A percentile compares a stretch with the other conserved stretches of the same genome.
phyloP scores from a whole-genome alignment of 2,113 vertebrate species.

The Catharus bicknelli region DNA sequence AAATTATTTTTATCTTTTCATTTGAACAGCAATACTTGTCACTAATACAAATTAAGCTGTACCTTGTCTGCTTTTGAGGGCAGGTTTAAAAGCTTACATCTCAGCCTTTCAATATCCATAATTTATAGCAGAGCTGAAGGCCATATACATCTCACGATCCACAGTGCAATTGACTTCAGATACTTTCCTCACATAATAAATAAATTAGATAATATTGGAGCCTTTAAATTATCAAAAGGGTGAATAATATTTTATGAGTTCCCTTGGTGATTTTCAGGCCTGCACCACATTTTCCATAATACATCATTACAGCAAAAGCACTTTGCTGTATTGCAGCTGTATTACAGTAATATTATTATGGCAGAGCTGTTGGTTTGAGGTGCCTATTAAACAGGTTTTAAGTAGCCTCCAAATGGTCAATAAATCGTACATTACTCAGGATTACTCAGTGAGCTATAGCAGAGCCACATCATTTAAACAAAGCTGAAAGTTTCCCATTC shows the following conservation, averaged over 20 bases:
- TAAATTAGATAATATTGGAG: slow-evolving; percentile 53
- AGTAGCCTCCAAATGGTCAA: slow-evolving; percentile 36
- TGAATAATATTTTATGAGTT: slow-evolving; percentile 71
- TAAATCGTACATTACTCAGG: slow-evolving; percentile 42
- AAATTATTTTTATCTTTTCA: background rate
- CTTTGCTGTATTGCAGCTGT: slow-evolving; percentile 48
- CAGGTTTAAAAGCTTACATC: slow-evolving; percentile 16
- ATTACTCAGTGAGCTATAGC: slow-evolving; percentile 18
- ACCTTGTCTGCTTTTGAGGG: background rate
- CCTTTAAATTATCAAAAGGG: slow-evolving; percentile 73
- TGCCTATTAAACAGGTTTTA: slow-evolving; percentile 38
- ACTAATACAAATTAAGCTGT: background rate
- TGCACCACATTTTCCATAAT: slow-evolving; percentile 49
- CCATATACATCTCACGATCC: slow-evolving; percentile 14
- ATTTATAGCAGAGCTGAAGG: slow-evolving; percentile 21
- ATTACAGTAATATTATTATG: slow-evolving; percentile 59
- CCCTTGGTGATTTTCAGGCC: slow-evolving; percentile 49
- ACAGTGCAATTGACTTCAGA: slow-evolving; percentile 35
- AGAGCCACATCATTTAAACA: background rate
- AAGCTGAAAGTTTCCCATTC: background rate
- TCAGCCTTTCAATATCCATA: background rate
- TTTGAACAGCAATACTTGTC: background rate
- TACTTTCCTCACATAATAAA: slow-evolving; percentile 59
- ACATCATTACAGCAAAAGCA: slow-evolving; percentile 62
- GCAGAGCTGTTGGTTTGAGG: slow-evolving; percentile 52